Base-by-base conservation (phyloP, 2,113 vertebrate genomes). In the Nothoprocta perdicaria region DNA sequence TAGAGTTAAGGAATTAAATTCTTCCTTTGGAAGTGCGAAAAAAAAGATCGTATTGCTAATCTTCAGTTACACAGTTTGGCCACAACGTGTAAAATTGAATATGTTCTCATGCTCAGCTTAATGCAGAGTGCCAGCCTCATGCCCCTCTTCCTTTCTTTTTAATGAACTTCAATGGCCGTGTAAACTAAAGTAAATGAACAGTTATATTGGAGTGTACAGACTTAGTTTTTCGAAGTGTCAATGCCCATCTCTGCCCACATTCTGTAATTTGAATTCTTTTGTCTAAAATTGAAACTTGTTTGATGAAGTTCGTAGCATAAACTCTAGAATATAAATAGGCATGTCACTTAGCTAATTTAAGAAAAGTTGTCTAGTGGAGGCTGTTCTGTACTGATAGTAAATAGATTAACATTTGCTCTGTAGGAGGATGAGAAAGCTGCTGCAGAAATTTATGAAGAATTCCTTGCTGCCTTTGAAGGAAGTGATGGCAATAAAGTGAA, bases 381-480 rank as follows among this genome's bases (percentile, higher is more conserved):
- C 48, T 82, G 43, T 84, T 90, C 73, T 91, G 57, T 67, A 23
- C 8, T 92, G 50, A 81, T 96, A 84, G 86, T 96, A 95, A 95
- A 83, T 74, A 92, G 77, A 76, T 76, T 87, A 92, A 94, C 90
- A 88, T 95, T 96, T 92, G 45, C 40, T 95, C 0, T 95, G 89
- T 97, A 99, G 99, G 99, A 99, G 97, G 99, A 99, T 97, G 99
- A 99, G 96, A 98, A 98, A 86, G 99, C 99, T 88, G 99, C 99
- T 85, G 99, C 99, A 72, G 99, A 99, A 94, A 99, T 99, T 81
- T 99, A 99, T 93, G 99, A 99, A 96, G 99, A 99, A 94, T 99
- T 99, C 97, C 99, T 99, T 75, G 99, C 99, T 94, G 99, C 99
- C 24, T 99, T 99, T 97, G 99, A 99, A 98, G 99, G 99, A 96